Base-by-base conservation (phyloP, 1,140 invertebrate species). In the Drosophila malerkotliana region DNA sequence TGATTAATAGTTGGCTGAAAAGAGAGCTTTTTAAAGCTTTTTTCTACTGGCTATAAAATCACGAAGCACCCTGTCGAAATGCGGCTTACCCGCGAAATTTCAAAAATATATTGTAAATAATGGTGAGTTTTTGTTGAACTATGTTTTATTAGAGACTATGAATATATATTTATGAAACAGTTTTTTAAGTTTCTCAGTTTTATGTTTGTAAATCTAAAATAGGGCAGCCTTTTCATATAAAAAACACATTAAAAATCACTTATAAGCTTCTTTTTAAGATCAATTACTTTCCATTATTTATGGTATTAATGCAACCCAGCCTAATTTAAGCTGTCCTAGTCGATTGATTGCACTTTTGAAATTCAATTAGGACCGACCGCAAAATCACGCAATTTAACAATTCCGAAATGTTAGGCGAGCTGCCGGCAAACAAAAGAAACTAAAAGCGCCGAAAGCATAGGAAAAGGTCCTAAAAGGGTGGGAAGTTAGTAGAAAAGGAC, bases 311-410 rank as follows among this genome's bases (percentile, higher is more conserved):
- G 63, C 41, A 69, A 24, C 56, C 28, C 41, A 10, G 34, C 9
- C 14, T n/a, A 26, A 10, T 54, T 54, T 61, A 72, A 61, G 56
- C 55, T 61, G 66, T 51, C 57, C 26, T 12, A 45, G 44, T 24
- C 49, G 39, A 69, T 64, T 66, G 62, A 75, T 77, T 85, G 77
- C 73, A 63, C 48, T 78, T 74, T 61, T 63, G 44, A 78, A 77
- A 85, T 87, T 78, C 57, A 73, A 75, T 87, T 87, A 59, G 47
- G 68, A 67, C 61, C 68, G 49, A 85, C 77, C 79, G 52, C 28
- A 28, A 63, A 85, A 81, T 74, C 81, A 85, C 82, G 81, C 81
- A 85, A 85, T 81, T 53, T 26, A 77, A 77, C 74, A 76, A 87
- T 81, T 87, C 73, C 57, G 48, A 74, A 77, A 73, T 48, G 44